These are phyloP conservation scores for Mobula hypostoma DNA, from an alignment of 2,113 vertebrate species.

Conservation along the genomic window DNA sequence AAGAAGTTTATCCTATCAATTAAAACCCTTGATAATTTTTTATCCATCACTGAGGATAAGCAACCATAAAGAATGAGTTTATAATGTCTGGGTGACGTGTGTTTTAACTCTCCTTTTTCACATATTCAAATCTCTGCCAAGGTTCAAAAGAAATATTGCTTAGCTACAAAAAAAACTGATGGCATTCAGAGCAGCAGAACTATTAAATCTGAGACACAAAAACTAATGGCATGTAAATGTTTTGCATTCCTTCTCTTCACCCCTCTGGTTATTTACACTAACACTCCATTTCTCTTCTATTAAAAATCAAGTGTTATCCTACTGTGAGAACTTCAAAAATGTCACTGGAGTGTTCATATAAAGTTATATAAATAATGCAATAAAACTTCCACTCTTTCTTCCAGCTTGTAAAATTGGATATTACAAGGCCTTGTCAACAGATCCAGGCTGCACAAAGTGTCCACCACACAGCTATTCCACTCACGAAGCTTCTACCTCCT, in stretches of 20 bases:
- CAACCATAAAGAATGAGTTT: neutral
- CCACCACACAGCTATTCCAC: slow-evolving; percentile 88
- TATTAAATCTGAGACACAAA: slow-evolving; percentile 21
- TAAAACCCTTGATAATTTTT: neutral
- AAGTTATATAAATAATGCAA: slow-evolving; percentile 38
- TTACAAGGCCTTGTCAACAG: slow-evolving; percentile 85
- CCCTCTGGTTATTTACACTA: slow-evolving; percentile 28
- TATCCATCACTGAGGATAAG: neutral
- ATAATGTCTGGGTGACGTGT: neutral
- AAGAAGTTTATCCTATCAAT: neutral
- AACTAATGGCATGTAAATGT: slow-evolving; percentile 25
- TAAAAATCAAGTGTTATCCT: slow-evolving; percentile 32
- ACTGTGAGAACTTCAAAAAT: slow-evolving; percentile 12
- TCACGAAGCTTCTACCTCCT: slow-evolving; percentile 86
- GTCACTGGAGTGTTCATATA: neutral
- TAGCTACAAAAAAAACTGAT: neutral
- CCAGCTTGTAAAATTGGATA: slow-evolving; percentile 91
- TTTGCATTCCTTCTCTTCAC: slow-evolving; percentile 21
- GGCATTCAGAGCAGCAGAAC: neutral
- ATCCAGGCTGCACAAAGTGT: slow-evolving; percentile 81
- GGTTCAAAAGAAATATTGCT: neutral
- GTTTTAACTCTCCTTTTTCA: neutral
- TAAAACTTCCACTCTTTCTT: slow-evolving; percentile 41
- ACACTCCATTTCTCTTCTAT: slow-evolving; percentile 35
- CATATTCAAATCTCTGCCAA: neutral